Base-by-base conservation (phyloP, 2,888 invertebrate genomes). In the Pseudeuparius sepicola region DNA sequence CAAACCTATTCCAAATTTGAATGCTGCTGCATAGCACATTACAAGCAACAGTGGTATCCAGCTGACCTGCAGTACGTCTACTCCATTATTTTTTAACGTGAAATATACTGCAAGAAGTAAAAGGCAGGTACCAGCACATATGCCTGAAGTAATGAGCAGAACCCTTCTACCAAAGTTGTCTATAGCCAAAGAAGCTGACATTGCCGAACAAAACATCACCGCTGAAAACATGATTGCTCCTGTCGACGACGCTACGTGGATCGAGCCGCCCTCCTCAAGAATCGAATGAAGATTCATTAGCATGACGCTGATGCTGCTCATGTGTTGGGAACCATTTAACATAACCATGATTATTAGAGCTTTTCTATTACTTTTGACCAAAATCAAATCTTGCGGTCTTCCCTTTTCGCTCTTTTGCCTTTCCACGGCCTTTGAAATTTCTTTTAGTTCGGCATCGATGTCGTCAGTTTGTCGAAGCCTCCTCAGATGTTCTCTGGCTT, bases 241-340 rank as follows among this genome's bases (percentile, higher is more conserved):
- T 5, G 48, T 48, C 4, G 48, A 46, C 2, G 58, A 51, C 3
- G 54, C 41, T 7, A 54, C 44, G 31, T 61, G 51, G 14, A 56
- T 49, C 3, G 57, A 52, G 3, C 56, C 57, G 2, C 60, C 61
- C 38, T 57, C 57, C 7, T 47, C 50, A 3, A 63, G 41, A 31
- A 63, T 62, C 6, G 52, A 52, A 42, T 62, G 61, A 14, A 63
- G 41, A 38, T 63, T 63, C 61, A 63, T 62, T 23, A 62, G 36
- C 46, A 63, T 60, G 2, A 62, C 62, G 31, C 58, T 59, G 14
- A 62, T 61, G 36, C 62, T 57, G 33, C 61, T 60, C 44, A 62
- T 56, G 45, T 61, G 62, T 42, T 62, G 62, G 1, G 59, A 53
- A 6, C 53, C 58, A 37, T 61, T 62, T 5, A 63, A 43, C 24